Conservation (phyloP, 2,888 invertebrate species). For the Cheilosia pagana region DNA sequence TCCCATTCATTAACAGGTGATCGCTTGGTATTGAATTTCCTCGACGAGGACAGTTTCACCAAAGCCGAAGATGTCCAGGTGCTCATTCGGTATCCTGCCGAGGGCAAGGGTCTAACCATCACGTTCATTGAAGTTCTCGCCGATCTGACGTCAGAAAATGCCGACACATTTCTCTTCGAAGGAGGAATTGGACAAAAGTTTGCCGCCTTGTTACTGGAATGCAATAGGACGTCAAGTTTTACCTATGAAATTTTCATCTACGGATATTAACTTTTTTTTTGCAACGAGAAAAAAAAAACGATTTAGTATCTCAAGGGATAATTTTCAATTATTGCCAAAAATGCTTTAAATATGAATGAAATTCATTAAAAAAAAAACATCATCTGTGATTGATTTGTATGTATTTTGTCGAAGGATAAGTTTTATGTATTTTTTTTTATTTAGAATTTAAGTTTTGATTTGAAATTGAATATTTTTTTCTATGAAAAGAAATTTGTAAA, state of each 20-base stretch:
- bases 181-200: slow-evolving; percentile 78
- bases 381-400: slow-evolving; percentile 68
- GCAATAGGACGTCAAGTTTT: slow-evolving; percentile 78
- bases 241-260: slow-evolving; percentile 80
- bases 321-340: slow-evolving; percentile 32
- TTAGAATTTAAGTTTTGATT: slow-evolving; percentile 16
- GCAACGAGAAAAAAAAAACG: not conserved
- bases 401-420: slow-evolving; percentile 30
- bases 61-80: slow-evolving; percentile 79
- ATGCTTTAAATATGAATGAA: slow-evolving; percentile 62
- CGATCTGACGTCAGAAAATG: slow-evolving; percentile 75
- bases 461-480: slow-evolving; percentile 25
- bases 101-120: slow-evolving; percentile 76
- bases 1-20: slow-evolving; percentile 78
- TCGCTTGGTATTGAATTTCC: slow-evolving; percentile 77
- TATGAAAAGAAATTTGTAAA: slow-evolving; percentile 9
- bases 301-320: not conserved
- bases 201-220: slow-evolving; percentile 78
- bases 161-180: slow-evolving; percentile 73
- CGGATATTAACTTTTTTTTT: slow-evolving; percentile 79
- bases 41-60: slow-evolving; percentile 78
- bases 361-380: slow-evolving; percentile 60
- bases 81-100: slow-evolving; percentile 78
- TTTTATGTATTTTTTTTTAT: slow-evolving; percentile 4
- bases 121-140: slow-evolving; percentile 79